Evolutionary conservation across 37 sponge, comb jelly and placozoan species (phyloP), one percentile per base, ranked within the genome.

Genomic region (Aplysina aerophoba): DNA sequence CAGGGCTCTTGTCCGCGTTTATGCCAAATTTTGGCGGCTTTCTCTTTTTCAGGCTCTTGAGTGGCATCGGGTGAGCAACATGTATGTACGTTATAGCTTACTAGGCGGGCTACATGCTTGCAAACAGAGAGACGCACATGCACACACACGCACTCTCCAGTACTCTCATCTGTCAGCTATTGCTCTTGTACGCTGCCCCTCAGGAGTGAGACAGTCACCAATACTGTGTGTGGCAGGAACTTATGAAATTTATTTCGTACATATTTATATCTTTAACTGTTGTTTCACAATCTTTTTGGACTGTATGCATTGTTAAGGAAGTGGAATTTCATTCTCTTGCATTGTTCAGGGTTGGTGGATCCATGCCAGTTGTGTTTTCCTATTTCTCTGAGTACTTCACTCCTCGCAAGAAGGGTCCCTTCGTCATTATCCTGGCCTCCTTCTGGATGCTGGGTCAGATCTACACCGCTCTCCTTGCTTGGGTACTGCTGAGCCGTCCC

Each of bases 61-160:
- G 97, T 87, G 97, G 97, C 65, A 88, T 97, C 21, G 97, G 97
- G 96, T 96, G 68, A 85, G 91, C 71, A 13, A 62, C 4, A 14
- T 62, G 25, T 20, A 20, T 57, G 59, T 57, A 20, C 17, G 27
- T 62, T 62, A 5, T 2, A 27, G n/a, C 4, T 14, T 4, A 25
- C 12, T 25, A 11, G 2, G 27, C 63, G 11, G 35, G n/a, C 13
- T 35, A 69, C 71, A 69, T 35, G 30, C 71, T 30, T 35, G 30
- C 71, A 69, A 33, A 69, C 71, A 69, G 34, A 69, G 34, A 69
- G 4, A 69, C 71, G 30, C 71, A 69, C 71, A 69, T 35, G 30
- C 71, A 69, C 34, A 30, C 71, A 69, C 71, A 69, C 71, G 30
- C 71, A 31, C 34, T 30, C 34, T 16, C 71, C 13, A 1, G 30